Percentiles rank a stretch among this genome's conserved stretches.
phyloP scores from a whole-genome alignment of 2,113 vertebrate genomes.

The Sarotherodon lohbergeri region DNA sequence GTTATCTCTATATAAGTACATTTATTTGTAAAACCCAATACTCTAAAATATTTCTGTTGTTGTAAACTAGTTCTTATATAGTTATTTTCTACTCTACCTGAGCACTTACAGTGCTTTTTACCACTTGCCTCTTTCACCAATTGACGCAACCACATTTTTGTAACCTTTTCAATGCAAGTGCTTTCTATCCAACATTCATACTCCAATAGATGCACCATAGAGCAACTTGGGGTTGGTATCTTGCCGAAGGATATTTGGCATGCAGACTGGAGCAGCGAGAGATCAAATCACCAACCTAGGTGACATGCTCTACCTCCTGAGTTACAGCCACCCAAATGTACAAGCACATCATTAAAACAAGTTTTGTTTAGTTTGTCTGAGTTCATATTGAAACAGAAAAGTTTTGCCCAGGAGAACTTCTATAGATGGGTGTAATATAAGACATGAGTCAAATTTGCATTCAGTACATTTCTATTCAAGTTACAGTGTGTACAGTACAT shows the following conservation, averaged over 20 bases:
- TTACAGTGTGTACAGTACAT: background rate
- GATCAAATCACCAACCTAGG: background rate
- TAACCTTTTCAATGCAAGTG: background rate
- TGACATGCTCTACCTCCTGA: background rate
- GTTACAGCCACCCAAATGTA: background rate
- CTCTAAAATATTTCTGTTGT: background rate
- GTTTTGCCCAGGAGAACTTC: background rate
- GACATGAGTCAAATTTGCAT: background rate
- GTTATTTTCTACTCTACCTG: background rate
- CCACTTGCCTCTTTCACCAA: background rate
- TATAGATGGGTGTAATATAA: background rate
- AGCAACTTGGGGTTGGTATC: background rate
- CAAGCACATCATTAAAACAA: background rate
- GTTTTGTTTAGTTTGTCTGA: background rate
- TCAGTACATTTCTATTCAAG: background rate
- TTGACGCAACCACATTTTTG: background rate
- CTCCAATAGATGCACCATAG: background rate
- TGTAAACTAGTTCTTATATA: background rate
- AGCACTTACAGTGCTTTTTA: background rate
- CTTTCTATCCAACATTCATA: background rate
- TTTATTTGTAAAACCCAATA: background rate
- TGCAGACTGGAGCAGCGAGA: background rate
- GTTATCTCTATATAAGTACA: background rate
- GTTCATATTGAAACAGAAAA: background rate
- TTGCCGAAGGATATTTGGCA: background rate